Percentiles rank a stretch among this genome's conserved stretches.
phyloP scores from a whole-genome alignment of 2,888 invertebrate species.

The Holacanthella duospinosa region DNA sequence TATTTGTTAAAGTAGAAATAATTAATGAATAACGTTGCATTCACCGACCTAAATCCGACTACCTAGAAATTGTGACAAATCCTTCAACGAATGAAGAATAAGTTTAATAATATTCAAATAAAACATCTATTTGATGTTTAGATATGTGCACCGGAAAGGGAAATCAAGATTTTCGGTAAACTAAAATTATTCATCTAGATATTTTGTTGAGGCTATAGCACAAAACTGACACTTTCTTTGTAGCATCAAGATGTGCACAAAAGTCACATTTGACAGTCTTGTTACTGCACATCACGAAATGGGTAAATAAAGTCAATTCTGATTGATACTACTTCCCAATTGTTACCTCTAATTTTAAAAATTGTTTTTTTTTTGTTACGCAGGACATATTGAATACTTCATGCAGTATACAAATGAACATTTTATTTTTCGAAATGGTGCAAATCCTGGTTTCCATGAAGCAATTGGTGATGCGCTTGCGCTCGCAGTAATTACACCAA shows the following conservation, averaged over 20 bases:
- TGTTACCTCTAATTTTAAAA: too few species aligned
- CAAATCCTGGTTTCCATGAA: conserved; percentile 55
- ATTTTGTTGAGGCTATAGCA: too few species aligned
- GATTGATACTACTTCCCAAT: not conserved
- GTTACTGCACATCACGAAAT: conserved; percentile 40
- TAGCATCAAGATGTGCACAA: not conserved
- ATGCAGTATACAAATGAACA: conserved; percentile 64
- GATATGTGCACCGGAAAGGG: conserved; percentile 56
- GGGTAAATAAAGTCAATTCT: conserved; percentile 23
- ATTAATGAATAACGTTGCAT: too few species aligned
- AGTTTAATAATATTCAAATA: too few species aligned
- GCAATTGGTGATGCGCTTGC: conserved; percentile 27
- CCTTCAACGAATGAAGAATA: too few species aligned
- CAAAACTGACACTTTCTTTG: too few species aligned
- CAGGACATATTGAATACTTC: conserved; percentile 54
- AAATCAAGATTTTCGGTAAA: conserved; percentile 6
- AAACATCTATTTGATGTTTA: conserved; percentile 47
- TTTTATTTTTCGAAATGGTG: conserved; percentile 59
- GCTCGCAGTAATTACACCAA: conserved; percentile 38
- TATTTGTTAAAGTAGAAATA: conserved; percentile 44
- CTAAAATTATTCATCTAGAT: not conserved
- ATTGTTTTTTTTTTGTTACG: not conserved
- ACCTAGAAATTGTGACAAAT: too few species aligned
- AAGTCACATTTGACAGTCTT: conserved; percentile 38
- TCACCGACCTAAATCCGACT: too few species aligned